Evolutionary conservation across 2,113 vertebrate species (phyloP).

Genomic region (Antigone vipio): DNA sequence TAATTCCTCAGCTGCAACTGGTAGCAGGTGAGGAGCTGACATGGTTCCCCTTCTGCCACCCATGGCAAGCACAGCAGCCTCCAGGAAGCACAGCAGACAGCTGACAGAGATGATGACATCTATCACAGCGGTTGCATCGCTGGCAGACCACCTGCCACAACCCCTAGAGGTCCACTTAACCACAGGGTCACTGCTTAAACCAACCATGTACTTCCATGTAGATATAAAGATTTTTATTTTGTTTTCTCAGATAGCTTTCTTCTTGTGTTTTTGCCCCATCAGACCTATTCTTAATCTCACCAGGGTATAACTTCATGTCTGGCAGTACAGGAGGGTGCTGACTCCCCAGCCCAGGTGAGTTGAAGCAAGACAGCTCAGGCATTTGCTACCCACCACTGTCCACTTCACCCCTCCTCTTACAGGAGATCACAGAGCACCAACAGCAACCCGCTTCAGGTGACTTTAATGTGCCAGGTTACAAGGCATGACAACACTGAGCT

Average conservation of each 20-base stretch:
- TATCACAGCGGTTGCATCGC: background rate
- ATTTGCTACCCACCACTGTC: background rate
- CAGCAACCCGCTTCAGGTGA: background rate
- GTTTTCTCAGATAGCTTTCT: background rate
- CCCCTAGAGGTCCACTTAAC: background rate
- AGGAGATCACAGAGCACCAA: background rate
- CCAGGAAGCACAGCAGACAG: background rate
- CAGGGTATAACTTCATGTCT: background rate
- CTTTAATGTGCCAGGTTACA: background rate
- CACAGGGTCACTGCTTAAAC: background rate
- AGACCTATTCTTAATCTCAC: background rate
- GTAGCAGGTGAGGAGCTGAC: background rate
- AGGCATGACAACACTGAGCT: background rate
- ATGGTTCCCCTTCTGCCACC: background rate
- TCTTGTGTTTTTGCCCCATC: background rate
- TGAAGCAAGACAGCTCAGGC: background rate
- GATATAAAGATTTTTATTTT: fast-evolving
- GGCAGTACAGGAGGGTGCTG: background rate
- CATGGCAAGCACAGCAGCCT: background rate
- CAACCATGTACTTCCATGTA: background rate
- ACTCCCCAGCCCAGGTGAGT: background rate
- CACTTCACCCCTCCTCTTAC: background rate
- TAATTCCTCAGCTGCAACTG: background rate
- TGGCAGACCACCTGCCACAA: background rate
- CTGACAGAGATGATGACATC: background rate